phyloP scores from a whole-genome alignment of 2,797 vertebrate species.

The Tapera naevia region DNA sequence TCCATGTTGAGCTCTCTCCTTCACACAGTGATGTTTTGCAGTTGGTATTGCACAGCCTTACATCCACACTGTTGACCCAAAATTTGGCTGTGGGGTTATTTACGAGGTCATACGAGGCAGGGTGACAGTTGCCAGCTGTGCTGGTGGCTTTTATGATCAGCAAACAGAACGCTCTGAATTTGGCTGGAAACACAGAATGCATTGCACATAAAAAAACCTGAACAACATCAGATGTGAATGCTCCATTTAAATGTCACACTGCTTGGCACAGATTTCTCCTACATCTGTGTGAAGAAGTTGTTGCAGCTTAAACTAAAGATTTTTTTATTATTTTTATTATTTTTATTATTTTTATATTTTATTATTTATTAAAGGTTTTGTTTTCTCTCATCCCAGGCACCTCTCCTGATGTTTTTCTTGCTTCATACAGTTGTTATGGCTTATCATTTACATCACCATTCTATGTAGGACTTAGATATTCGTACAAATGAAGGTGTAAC shows the following conservation, averaged over 20 bases:
- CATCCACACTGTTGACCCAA: fast-evolving
- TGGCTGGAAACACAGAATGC: not conserved
- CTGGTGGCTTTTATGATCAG: constrained; percentile 24
- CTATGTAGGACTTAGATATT: not conserved
- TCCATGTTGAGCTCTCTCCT: not conserved
- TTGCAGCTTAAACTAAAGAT: not conserved
- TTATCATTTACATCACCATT: not conserved
- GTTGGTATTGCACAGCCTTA: not conserved
- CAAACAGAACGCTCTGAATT: not conserved
- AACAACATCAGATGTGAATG: not conserved
- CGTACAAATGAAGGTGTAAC: not conserved
- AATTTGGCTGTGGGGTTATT: not conserved
- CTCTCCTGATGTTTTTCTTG: not conserved
- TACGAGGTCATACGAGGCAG: not conserved
- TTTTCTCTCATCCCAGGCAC: not conserved
- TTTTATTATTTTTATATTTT: too few species aligned
- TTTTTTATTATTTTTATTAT: too few species aligned
- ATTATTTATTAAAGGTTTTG: not conserved
- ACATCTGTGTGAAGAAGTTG: not conserved
- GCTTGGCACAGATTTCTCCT: not conserved
- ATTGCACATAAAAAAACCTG: not conserved
- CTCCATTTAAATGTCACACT: not conserved
- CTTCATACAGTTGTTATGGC: not conserved
- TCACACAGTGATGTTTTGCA: not conserved
- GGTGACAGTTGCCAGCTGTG: not conserved